phyloP scores from a whole-genome alignment of 1,140 invertebrate species.

The Lanistes nyassanus region DNA sequence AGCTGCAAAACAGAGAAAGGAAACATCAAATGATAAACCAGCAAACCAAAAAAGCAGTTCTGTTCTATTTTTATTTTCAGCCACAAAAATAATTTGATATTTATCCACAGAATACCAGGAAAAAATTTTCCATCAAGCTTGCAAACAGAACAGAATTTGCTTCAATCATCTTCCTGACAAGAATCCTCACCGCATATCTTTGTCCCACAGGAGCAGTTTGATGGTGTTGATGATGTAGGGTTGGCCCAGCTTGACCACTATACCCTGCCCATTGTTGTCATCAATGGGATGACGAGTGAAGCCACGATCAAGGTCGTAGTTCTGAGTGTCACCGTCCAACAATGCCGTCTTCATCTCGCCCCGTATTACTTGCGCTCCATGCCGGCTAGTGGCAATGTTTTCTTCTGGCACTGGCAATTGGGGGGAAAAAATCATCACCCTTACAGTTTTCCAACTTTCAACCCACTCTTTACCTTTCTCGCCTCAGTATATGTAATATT shows the following conservation, averaged over 20 bases:
- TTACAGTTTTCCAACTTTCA: too few relatives aligned
- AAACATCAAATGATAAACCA: neutral
- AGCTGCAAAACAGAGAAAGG: constrained; percentile 63
- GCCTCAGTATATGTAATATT: too few relatives aligned
- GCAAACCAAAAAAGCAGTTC: neutral
- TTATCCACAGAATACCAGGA: neutral
- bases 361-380: constrained; percentile 75
- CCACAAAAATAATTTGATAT: neutral
- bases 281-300: constrained; percentile 94
- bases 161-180: too few relatives aligned
- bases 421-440: too few relatives aligned
- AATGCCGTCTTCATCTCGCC: constrained; percentile 85
- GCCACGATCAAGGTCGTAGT: constrained; percentile 91
- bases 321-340: constrained; percentile 86
- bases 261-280: constrained; percentile 75
- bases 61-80: neutral
- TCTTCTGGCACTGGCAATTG: constrained; percentile 82
- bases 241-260: constrained; percentile 86
- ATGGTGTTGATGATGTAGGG: constrained; percentile 95
- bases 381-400: constrained; percentile 85
- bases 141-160: neutral
- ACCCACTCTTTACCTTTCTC: too few relatives aligned
- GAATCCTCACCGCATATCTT: constrained; percentile 79
- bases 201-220: constrained; percentile 92
- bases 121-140: neutral